Conservation (phyloP, 92 coral and sea anemone genomes). For the Epizoanthus scotinus region DNA sequence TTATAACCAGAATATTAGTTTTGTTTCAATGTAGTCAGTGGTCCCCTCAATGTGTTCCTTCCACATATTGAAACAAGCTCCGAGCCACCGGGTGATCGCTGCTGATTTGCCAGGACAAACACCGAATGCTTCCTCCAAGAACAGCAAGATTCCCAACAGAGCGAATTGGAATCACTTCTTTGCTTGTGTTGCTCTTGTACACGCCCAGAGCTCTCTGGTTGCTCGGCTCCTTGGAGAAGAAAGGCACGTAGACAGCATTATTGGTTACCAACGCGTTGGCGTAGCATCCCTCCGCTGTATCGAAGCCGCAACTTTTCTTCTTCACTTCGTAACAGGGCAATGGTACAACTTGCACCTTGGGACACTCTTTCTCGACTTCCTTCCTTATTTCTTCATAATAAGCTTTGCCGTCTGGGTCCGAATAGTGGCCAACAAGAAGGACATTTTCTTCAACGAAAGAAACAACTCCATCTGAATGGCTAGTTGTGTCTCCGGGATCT, state of each 20-base stretch:
- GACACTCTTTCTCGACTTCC: slow-evolving; percentile 45
- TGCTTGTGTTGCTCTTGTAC: slow-evolving; percentile 42
- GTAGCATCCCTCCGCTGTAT: slow-evolving; percentile 58
- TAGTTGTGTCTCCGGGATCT: slow-evolving; percentile 65
- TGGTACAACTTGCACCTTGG: slow-evolving; percentile 44
- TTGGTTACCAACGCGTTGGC: slow-evolving; percentile 62
- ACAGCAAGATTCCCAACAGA: slow-evolving; percentile 40
- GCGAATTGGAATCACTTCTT: slow-evolving; percentile 56
- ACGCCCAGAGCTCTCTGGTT: slow-evolving; percentile 51
- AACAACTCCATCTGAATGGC: slow-evolving; percentile 68
- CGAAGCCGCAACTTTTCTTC: slow-evolving; percentile 50
- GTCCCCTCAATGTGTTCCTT: not conserved
- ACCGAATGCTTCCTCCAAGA: slow-evolving; percentile 62
- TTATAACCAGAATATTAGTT: too few relatives aligned
- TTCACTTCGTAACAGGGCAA: slow-evolving; percentile 57
- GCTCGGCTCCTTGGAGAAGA: slow-evolving; percentile 46
- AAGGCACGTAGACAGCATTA: slow-evolving; percentile 62
- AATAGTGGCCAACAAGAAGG: slow-evolving; percentile 47
- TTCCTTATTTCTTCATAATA: slow-evolving; percentile 44
- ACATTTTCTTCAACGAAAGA: slow-evolving; percentile 57
- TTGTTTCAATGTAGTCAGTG: too few relatives aligned
- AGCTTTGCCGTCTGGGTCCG: slow-evolving; percentile 49
- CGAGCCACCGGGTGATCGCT: slow-evolving; percentile 52
- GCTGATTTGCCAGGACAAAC: slow-evolving; percentile 70
- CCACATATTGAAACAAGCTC: slow-evolving; percentile 47